Base-by-base conservation (phyloP, 2,888 invertebrate species). In the Gasteruption jaculator region DNA sequence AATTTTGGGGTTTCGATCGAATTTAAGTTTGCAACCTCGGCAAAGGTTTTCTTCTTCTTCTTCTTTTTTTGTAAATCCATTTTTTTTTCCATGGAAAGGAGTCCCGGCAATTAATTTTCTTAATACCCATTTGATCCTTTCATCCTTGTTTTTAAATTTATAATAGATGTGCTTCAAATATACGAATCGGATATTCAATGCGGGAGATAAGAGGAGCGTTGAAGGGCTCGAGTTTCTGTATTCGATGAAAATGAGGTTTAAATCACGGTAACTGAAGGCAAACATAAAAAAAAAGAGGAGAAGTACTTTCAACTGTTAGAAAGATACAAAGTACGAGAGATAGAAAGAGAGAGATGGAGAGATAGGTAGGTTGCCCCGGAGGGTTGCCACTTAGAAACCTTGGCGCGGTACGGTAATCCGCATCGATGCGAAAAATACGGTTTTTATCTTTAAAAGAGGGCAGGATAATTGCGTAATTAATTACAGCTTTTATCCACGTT, bases 391-490 rank as follows among this genome's bases (percentile, higher is more conserved):
- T 48, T 44, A 44, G 39, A 47, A 42, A 46, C 35, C 5, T 15
- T 18, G 19, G 26, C 2, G 8, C 5, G 14, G 12, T 34, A 26
- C 39, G 32, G 54, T 49, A 54, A 56, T 50, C 56, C 53, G 56
- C 56, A 60, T 59, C 58, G 55, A 58, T 59, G 53, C 53, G 55
- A 59, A 60, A 62, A 64, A 59, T 57, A 58, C 53, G 57, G 46
- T 53, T 60, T 58, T 58, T 57, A 59, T 57, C 54, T 57, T 45
- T 51, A 51, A n/a, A 53, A 53, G 47, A 50, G 51, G 53, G 43
- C 49, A 44, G 56, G 61, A 58, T 65, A 65, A 68, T 63, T 61
- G 58, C 57, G 57, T 61, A 63, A 65, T 65, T 66, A 61, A 64
- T 65, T 63, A 62, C 56, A 45, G 54, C 52, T 55, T 57, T 60